phyloP scores from a whole-genome alignment of 2,797 vertebrate genomes.

The Artibeus jamaicensis region DNA sequence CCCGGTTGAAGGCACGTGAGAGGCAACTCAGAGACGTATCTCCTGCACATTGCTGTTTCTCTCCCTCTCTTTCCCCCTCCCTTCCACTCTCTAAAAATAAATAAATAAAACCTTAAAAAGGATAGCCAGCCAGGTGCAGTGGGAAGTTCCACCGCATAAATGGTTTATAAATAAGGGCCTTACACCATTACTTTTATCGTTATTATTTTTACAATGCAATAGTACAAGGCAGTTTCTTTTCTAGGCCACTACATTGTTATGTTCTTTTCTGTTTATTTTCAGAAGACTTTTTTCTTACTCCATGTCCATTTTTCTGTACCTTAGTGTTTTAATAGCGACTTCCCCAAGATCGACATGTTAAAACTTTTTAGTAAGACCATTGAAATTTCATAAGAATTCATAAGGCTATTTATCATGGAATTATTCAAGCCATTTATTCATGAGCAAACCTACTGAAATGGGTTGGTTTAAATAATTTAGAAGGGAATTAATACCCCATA shows the following conservation, averaged over 20 bases:
- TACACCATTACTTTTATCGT: not conserved
- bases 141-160: not conserved
- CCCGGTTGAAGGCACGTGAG: too few relatives aligned
- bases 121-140: not conserved
- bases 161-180: not conserved
- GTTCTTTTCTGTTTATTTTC: not conserved
- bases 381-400: conserved; percentile 4
- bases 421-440: conserved; percentile 44
- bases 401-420: conserved; percentile 1
- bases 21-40: too few relatives aligned
- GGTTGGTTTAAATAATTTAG: conserved; percentile 41
- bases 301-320: not conserved
- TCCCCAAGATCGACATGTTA: not conserved
- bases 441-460: conserved; percentile 18
- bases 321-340: not conserved
- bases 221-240: not conserved
- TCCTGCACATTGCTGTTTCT: too few relatives aligned
- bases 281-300: not conserved
- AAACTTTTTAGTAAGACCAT: not conserved
- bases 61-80: too few relatives aligned
- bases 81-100: too few relatives aligned
- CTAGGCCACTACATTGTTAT: not conserved
- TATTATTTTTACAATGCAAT: not conserved
- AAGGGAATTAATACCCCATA: conserved; percentile 12
- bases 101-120: too few relatives aligned